Conservation (phyloP, 1,140 invertebrate species). For the Laupala kohalensis region DNA sequence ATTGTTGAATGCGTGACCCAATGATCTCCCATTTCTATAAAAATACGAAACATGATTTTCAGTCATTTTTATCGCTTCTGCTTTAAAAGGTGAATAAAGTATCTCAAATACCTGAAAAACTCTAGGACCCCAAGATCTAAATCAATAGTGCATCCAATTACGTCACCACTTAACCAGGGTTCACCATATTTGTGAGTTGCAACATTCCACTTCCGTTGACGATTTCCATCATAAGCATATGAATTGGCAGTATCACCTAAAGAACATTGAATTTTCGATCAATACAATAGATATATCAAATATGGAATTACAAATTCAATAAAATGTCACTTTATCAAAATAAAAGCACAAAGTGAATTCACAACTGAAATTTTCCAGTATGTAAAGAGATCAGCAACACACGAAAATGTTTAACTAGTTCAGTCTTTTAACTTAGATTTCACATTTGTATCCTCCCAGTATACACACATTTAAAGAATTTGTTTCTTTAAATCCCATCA, state of each 20-base stretch:
- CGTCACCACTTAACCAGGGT: constrained; percentile 65
- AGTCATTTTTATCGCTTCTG: neutral
- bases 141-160: constrained; percentile 66
- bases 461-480: no score
- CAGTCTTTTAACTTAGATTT: no score
- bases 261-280: no score
- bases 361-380: no score
- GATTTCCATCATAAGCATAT: constrained; percentile 71
- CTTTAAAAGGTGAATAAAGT: neutral
- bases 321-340: constrained; percentile 6
- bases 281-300: neutral
- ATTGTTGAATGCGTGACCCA: constrained; percentile 61
- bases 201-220: constrained; percentile 70
- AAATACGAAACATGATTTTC: neutral
- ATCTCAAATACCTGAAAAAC: constrained; percentile 32
- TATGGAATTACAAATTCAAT: neutral
- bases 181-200: constrained; percentile 63
- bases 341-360: no score
- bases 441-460: no score
- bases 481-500: no score
- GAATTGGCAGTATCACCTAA: constrained; percentile 58
- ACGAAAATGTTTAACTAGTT: no score
- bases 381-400: no score
- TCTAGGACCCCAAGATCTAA: constrained; percentile 47
- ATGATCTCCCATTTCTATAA: constrained; percentile 53